These are phyloP conservation scores for Pituophis catenifer DNA, from an alignment of 2,113 vertebrate genomes.

Conservation along the genomic window DNA sequence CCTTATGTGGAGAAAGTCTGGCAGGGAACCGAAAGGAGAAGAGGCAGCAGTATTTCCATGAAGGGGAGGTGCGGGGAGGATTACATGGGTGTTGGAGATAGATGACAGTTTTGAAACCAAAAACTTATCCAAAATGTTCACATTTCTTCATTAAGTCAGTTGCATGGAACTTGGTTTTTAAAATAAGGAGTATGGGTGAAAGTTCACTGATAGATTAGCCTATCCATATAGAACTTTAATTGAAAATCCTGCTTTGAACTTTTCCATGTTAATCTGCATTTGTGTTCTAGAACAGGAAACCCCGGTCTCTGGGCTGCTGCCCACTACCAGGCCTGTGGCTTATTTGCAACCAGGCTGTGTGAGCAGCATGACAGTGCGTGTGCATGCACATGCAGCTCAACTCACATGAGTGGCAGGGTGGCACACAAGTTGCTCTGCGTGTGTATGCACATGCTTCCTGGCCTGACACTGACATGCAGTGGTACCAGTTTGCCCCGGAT, in stretches of 20 bases:
- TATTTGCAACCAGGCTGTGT: neutral
- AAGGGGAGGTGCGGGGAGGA: neutral
- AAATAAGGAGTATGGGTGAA: neutral
- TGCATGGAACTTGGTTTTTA: neutral
- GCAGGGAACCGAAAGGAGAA: neutral
- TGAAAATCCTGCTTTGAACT: neutral
- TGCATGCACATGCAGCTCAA: neutral
- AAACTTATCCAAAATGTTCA: neutral
- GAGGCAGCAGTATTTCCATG: neutral
- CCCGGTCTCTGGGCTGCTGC: neutral
- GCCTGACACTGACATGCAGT: too few species aligned
- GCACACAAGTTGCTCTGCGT: neutral
- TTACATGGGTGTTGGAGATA: neutral
- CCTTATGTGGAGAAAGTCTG: neutral
- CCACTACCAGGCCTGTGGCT: neutral
- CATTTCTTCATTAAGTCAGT: neutral
- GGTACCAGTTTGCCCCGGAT: too few species aligned
- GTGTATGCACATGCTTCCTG: neutral
- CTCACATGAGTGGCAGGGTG: neutral
- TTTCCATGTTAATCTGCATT: neutral
- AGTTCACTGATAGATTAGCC: neutral
- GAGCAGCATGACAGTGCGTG: fast-evolving
- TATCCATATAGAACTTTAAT: neutral
- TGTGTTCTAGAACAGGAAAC: neutral
- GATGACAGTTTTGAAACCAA: neutral